A percentile compares a stretch with the other conserved stretches of the same genome.
phyloP scores from a whole-genome alignment of 2,113 vertebrate genomes.

The Mus spicilegus region DNA sequence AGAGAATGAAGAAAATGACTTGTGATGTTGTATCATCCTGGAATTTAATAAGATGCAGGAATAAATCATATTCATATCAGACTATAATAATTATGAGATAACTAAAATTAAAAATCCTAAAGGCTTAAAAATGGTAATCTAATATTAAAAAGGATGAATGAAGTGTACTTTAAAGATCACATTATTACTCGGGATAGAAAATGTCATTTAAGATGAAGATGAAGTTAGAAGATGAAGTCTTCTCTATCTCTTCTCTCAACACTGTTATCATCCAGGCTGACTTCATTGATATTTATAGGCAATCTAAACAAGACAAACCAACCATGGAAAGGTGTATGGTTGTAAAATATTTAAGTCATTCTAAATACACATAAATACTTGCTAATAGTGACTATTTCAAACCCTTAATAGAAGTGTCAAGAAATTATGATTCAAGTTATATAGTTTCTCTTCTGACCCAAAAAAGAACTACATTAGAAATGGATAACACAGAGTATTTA shows the following conservation, averaged over 20 bases:
- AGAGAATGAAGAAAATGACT: neutral
- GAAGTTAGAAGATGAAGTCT: neutral
- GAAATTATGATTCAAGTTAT: constrained; percentile 12
- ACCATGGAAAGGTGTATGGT: neutral
- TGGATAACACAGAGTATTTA: neutral
- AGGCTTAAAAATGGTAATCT: neutral
- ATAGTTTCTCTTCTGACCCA: neutral
- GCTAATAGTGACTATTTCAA: constrained; percentile 12
- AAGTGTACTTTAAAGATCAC: constrained; percentile 38
- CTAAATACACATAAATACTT: neutral
- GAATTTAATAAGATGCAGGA: neutral
- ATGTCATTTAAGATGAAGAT: neutral
- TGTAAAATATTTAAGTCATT: constrained; percentile 9
- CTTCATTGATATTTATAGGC: neutral
- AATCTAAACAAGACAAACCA: neutral
- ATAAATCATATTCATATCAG: neutral
- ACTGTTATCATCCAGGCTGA: neutral
- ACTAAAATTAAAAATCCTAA: constrained; percentile 12
- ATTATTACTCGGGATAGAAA: constrained; percentile 10
- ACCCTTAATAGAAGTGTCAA: constrained; percentile 4
- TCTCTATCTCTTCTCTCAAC: neutral
- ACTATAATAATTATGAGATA: neutral
- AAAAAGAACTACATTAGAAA: neutral
- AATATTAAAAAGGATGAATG: constrained; percentile 22
- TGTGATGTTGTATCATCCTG: neutral